A percentile compares a stretch with the other conserved stretches of the same genome.
These are phyloP conservation scores for Stomatorhinus walkeri DNA, from an alignment of 2,797 vertebrate species.

Conservation along the genomic window DNA sequence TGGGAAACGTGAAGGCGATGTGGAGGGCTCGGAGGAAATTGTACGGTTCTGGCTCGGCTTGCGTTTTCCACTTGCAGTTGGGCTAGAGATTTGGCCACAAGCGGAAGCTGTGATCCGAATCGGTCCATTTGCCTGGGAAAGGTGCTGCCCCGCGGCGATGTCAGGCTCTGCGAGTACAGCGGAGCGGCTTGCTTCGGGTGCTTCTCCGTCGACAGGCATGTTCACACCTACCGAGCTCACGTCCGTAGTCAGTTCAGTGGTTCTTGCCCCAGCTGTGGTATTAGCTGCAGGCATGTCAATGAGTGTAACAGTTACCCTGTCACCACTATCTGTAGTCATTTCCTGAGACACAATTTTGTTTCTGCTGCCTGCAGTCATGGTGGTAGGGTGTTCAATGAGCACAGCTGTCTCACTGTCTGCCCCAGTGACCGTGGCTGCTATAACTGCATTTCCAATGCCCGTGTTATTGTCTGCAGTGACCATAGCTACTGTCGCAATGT, in stretches of 20 bases:
- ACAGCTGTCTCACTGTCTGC: not conserved
- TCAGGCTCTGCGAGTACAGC: not conserved
- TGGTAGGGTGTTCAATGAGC: not conserved
- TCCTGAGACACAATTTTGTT: not conserved
- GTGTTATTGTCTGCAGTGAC: not conserved
- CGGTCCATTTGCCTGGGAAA: not conserved
- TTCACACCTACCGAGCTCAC: not conserved
- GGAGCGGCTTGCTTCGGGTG: not conserved
- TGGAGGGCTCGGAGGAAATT: too few species aligned
- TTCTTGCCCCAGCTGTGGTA: not conserved
- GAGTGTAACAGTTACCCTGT: not conserved
- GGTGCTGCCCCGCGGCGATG: not conserved
- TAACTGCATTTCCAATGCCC: not conserved
- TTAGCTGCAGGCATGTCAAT: not conserved
- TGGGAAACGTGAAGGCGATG: not conserved
- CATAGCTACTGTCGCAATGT: not conserved
- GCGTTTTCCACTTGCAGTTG: not conserved
- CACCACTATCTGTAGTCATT: not conserved
- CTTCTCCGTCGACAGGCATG: not conserved
- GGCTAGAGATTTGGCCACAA: not conserved
- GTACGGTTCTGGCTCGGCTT: not conserved
- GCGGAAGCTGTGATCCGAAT: not conserved
- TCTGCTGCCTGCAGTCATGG: not conserved
- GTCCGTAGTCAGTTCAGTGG: not conserved
- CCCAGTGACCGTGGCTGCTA: not conserved